These are phyloP conservation scores for Ceratosolen solmsi DNA, from an alignment of 1,140 invertebrate genomes.

Conservation along the genomic window DNA sequence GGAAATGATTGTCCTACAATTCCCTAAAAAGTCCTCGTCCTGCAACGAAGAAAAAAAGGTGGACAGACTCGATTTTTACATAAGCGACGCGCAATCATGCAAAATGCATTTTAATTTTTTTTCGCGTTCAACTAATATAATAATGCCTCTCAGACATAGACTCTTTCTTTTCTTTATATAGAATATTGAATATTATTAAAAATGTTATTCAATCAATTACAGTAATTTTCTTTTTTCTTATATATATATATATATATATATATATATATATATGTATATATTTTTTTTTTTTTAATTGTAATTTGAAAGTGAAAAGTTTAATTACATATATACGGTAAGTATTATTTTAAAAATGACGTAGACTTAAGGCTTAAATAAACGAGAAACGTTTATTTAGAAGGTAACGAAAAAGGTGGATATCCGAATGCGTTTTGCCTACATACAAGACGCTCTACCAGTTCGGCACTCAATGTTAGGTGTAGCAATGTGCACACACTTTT, in stretches of 20 bases:
- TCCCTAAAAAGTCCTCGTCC: conserved; percentile 42
- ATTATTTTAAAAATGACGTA: conserved; percentile 10
- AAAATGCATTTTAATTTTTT: conserved; percentile 21
- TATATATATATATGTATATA: too few relatives aligned
- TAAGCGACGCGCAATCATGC: conserved; percentile 32
- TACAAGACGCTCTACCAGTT: conserved; percentile 26
- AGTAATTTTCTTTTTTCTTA: background rate
- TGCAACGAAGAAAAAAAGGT: conserved; percentile 40
- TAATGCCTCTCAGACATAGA: conserved; percentile 30
- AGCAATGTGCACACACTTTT: conserved; percentile 23
- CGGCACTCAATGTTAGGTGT: conserved; percentile 19
- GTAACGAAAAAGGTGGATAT: conserved; percentile 37
- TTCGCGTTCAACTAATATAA: conserved; percentile 39
- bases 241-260: too few relatives aligned
- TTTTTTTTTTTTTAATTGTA: background rate
- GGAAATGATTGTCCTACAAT: conserved; percentile 54
- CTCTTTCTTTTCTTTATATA: conserved; percentile 13
- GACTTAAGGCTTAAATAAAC: conserved; percentile 22
- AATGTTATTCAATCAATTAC: background rate
- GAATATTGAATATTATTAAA: conserved; percentile 5
- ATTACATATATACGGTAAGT: conserved; percentile 16
- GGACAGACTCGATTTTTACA: conserved; percentile 44
- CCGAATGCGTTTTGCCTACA: conserved; percentile 14
- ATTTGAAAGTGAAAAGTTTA: background rate
- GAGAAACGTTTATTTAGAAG: conserved; percentile 18